These are phyloP conservation scores for Talpa occidentalis DNA, from an alignment of 2,113 vertebrate genomes.

Conservation along the genomic window DNA sequence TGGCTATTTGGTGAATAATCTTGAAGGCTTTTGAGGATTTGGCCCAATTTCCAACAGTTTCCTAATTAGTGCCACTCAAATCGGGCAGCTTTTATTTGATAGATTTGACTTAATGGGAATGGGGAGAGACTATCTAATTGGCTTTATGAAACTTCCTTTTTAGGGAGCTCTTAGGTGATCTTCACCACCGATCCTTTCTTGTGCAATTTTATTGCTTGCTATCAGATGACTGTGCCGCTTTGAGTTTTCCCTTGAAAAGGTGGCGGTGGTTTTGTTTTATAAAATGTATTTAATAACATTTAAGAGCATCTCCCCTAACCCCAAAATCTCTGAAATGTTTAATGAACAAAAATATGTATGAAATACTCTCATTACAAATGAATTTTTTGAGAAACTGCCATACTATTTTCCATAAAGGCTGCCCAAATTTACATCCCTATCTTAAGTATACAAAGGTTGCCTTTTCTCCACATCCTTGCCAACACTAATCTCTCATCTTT, in stretches of 20 bases:
- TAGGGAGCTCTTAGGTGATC: neutral
- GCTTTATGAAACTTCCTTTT: neutral
- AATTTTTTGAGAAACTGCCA: too few species aligned
- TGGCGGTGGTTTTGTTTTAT: slow-evolving; percentile 15
- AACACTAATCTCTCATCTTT: neutral
- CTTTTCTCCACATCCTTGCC: neutral
- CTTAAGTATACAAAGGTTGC: neutral
- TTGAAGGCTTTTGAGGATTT: slow-evolving; percentile 2
- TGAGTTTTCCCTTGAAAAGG: slow-evolving; percentile 21
- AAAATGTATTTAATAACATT: neutral
- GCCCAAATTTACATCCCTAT: too few species aligned
- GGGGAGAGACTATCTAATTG: neutral
- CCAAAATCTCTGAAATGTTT: neutral
- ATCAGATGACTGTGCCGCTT: neutral
- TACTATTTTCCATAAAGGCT: too few species aligned
- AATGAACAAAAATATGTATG: neutral
- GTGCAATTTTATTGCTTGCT: neutral
- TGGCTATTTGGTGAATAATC: slow-evolving; percentile 4
- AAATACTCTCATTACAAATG: neutral
- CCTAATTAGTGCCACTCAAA: neutral
- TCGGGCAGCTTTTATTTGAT: neutral
- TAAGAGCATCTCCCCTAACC: neutral
- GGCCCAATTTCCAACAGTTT: neutral
- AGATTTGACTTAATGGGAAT: neutral
- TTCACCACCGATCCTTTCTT: neutral